A percentile compares a stretch with the other conserved stretches of the same genome.
Evolutionary conservation across 2,888 invertebrate genomes (phyloP).

Genomic region (Hirtodrosophila alboralis): DNA sequence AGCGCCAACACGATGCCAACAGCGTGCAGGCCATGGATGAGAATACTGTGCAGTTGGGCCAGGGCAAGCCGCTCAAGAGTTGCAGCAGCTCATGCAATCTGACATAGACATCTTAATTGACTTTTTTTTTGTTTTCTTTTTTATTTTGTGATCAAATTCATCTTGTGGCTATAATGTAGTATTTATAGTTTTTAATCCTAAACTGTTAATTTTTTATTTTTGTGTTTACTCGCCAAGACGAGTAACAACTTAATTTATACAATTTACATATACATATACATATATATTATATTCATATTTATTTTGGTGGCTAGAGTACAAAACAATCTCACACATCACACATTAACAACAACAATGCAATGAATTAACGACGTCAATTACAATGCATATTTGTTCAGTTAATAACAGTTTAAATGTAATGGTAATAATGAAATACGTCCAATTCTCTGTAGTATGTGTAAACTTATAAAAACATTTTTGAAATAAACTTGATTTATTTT

Average conservation of each 20-base stretch:
- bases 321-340: constrained; percentile 67
- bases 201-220: constrained; percentile 50
- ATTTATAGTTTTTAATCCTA: constrained; percentile 51
- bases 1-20: constrained; percentile 90
- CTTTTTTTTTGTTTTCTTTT: constrained; percentile 29
- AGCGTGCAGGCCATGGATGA: constrained; percentile 87
- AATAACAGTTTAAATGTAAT: constrained; percentile 23
- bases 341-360: constrained; percentile 37
- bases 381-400: constrained; percentile 51
- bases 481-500: constrained; percentile 75
- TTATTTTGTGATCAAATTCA: constrained; percentile 67
- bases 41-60: constrained; percentile 88
- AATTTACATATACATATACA: constrained; percentile 43
- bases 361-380: constrained; percentile 53
- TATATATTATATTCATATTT: constrained; percentile 43
- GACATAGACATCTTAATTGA: constrained; percentile 69
- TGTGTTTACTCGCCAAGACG: constrained; percentile 39
- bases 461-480: constrained; percentile 44
- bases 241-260: constrained; percentile 52
- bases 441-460: constrained; percentile 60
- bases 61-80: constrained; percentile 87
- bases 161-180: constrained; percentile 73
- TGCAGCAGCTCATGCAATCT: constrained; percentile 87
- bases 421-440: constrained; percentile 50
- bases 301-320: constrained; percentile 74